These are phyloP conservation scores for Phymanthus crucifer DNA, from an alignment of 92 coral and sea anemone species.

Conservation along the genomic window DNA sequence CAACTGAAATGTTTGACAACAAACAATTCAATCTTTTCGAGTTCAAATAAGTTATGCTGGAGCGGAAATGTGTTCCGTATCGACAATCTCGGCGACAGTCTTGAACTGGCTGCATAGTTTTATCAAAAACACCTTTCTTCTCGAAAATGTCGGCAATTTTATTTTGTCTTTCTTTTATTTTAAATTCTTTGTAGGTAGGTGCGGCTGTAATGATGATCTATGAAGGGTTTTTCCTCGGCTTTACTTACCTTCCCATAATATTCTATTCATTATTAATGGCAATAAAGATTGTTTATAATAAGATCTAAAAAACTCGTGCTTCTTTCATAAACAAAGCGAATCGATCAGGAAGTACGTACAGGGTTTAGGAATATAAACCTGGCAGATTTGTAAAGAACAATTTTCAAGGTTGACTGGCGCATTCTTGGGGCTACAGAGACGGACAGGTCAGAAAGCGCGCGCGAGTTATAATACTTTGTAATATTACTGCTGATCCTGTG, in stretches of 20 bases:
- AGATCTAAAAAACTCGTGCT: slow-evolving; percentile 7
- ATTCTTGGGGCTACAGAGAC: too few species aligned
- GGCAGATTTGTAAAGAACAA: not conserved
- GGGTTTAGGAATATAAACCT: not conserved
- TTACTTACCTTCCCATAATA: slow-evolving; percentile 21
- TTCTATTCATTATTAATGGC: slow-evolving; percentile 20
- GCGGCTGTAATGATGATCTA: slow-evolving; percentile 19
- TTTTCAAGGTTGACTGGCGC: not conserved
- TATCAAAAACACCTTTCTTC: not conserved
- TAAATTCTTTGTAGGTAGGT: not conserved
- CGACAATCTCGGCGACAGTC: not conserved
- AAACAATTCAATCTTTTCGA: not conserved
- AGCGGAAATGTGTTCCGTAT: not conserved
- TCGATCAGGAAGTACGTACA: not conserved
- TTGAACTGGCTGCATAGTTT: not conserved
- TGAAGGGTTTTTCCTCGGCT: slow-evolving; percentile 1
- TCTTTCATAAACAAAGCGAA: slow-evolving; percentile 15
- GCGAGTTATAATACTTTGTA: not conserved
- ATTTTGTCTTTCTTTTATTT: not conserved
- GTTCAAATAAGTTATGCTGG: not conserved
- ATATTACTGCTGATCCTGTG: not conserved
- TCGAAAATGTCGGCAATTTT: not conserved
- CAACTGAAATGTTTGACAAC: not conserved
- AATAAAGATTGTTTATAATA: slow-evolving; percentile 20
- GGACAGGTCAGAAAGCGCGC: not conserved